These are phyloP conservation scores for Octonoba sinensis DNA, from an alignment of 2,888 invertebrate genomes.

Conservation along the genomic window DNA sequence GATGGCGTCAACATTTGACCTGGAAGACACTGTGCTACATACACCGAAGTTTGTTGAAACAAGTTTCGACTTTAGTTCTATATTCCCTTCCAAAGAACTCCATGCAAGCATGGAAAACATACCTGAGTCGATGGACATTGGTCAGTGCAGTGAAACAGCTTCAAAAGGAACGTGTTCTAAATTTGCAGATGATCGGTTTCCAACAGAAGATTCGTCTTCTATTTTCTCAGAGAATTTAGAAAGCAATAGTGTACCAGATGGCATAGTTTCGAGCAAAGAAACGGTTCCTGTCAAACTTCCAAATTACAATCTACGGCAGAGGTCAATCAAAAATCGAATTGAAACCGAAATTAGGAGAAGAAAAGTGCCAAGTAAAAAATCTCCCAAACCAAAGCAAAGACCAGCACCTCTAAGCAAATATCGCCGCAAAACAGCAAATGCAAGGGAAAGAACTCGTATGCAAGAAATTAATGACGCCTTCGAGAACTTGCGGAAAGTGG, in stretches of 20 bases:
- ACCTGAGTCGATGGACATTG: neutral
- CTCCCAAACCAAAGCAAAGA: conserved; percentile 70
- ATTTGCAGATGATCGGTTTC: neutral
- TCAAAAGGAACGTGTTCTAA: conserved; percentile 14
- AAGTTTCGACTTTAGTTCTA: conserved; percentile 56
- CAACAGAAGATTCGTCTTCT: conserved; percentile 20
- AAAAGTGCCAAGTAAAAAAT: conserved; percentile 58
- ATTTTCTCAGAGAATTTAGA: conserved; percentile 2
- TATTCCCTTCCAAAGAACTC: conserved; percentile 46
- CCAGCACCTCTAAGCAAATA: conserved; percentile 85
- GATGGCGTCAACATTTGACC: conserved; percentile 42
- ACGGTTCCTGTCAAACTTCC: conserved; percentile 30
- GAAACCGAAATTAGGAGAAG: conserved; percentile 69
- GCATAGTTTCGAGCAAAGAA: neutral
- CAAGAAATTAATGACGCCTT: conserved; percentile 91
- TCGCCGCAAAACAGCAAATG: conserved; percentile 89
- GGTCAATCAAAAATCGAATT: conserved; percentile 75
- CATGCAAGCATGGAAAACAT: conserved; percentile 20
- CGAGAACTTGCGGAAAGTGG: conserved; percentile 82
- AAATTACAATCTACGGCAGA: conserved; percentile 79
- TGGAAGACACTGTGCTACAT: conserved; percentile 45
- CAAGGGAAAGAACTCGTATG: conserved; percentile 88
- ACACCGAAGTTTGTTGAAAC: conserved; percentile 56
- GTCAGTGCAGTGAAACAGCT: neutral
- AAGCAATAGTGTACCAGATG: neutral